Evolutionary conservation across 2,888 invertebrate species (phyloP).

Genomic region (Lumbricus terrestris): DNA sequence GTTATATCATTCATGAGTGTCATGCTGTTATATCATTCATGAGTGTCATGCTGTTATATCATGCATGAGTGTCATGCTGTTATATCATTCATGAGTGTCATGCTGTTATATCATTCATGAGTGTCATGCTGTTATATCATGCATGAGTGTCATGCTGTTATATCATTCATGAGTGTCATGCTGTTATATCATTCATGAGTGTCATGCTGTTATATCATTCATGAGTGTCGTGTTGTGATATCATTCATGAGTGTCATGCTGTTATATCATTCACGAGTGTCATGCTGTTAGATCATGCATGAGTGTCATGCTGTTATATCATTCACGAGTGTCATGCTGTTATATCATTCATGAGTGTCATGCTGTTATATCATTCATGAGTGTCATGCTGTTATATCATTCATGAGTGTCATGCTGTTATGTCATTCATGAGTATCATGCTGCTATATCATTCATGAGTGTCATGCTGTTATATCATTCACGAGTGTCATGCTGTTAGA

Average conservation of each 20-base stretch:
- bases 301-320: too few species aligned
- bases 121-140: neutral
- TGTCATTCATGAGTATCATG: too few species aligned
- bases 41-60: neutral
- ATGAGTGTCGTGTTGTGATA: too few species aligned
- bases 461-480: neutral
- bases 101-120: neutral
- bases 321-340: neutral
- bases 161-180: neutral
- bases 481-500: neutral
- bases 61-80: neutral
- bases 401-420: neutral
- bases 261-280: neutral
- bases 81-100: neutral
- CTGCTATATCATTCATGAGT: too few species aligned
- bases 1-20: too few species aligned
- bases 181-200: neutral
- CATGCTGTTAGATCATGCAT: too few species aligned
- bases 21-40: neutral
- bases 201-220: neutral
- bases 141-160: neutral
- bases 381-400: neutral
- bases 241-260: neutral
- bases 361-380: too few species aligned
- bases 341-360: neutral